Evolutionary conservation across 2,797 vertebrate genomes (phyloP), one percentile per base, ranked within the genome.

Genomic region (Cyclura pinguis): DNA sequence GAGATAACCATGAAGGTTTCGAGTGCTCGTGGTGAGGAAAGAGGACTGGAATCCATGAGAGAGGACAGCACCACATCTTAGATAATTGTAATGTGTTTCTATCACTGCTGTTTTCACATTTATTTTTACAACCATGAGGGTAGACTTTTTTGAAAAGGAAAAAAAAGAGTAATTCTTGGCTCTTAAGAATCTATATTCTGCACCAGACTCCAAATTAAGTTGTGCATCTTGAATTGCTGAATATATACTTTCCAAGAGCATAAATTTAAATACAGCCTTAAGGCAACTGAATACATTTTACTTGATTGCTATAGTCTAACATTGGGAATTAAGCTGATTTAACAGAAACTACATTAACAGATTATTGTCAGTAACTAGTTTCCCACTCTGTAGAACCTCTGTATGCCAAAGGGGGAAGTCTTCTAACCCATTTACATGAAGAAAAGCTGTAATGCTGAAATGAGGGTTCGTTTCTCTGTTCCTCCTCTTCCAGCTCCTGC

Each of bases 401-500:
- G 18, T 59, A 27, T 35, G 20, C 67, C 38, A 27, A 73, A 90
- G 38, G 5, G 35, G 10, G 29, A 13, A 27, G 2, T 42, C 18
- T 20, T 73, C 52, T 62, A 74, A 42, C 35, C 55, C 12, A 27
- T 24, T 27, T 69, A 64, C 8, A 42, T 82, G 35, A 5, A 35
- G 55, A 55, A 83, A 78, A 16, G 4, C 4, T 18, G 24, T 90
- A 64, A 82, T 88, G 69, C 55, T 38, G 80, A 82, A 77, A 73
- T 24, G 38, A 64, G n/a, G 6, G n/a, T 64, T 59, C 57, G 5
- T 74, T 69, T 50, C 4, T 35, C 57, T 35, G 3, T 42, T 73
- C 81, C 38, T 92, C 84, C 14, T 81, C 35, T 72, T 91, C 18
- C 85, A 97, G 96, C 96, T 93, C 97, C 97, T n/a, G 91, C 96